Evolutionary conservation across 2,888 invertebrate genomes (phyloP).

Genomic region (Platycnemis pennipes): DNA sequence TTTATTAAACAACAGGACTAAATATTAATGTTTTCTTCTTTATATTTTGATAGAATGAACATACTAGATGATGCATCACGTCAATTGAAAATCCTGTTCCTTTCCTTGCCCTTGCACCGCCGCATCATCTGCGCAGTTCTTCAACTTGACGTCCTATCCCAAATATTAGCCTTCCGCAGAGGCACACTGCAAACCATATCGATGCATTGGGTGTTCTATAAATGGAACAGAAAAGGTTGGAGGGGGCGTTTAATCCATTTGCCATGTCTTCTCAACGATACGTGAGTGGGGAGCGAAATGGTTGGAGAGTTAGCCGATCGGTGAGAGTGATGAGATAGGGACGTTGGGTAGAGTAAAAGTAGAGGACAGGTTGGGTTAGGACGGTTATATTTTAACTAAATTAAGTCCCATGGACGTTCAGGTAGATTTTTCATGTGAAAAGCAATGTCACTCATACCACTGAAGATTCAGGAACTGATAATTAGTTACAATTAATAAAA

Average conservation of each 20-base stretch:
- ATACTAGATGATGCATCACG: not conserved
- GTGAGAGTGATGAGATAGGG: not conserved
- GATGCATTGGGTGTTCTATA: not conserved
- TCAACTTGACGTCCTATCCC: not conserved
- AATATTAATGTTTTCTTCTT: not conserved
- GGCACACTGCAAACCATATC: not conserved
- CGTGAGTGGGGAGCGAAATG: constrained; percentile 1
- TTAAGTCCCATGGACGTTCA: too few species aligned
- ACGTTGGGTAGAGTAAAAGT: too few species aligned
- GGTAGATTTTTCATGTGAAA: too few species aligned
- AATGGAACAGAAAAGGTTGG: constrained; percentile 2
- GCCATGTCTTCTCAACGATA: not conserved
- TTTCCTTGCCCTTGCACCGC: not conserved
- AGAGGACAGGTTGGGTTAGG: too few species aligned
- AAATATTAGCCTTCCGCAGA: not conserved
- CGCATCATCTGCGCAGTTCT: not conserved
- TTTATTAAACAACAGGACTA: not conserved
- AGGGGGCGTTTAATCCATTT: constrained; percentile 1
- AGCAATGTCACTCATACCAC: too few species aligned
- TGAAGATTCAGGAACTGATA: too few species aligned
- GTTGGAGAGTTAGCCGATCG: not conserved
- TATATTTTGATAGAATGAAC: not conserved
- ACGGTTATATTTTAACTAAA: too few species aligned
- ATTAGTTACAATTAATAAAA: too few species aligned
- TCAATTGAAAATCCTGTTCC: not conserved